phyloP scores from a whole-genome alignment of 2,888 invertebrate genomes.

The Cephus sareptanus region DNA sequence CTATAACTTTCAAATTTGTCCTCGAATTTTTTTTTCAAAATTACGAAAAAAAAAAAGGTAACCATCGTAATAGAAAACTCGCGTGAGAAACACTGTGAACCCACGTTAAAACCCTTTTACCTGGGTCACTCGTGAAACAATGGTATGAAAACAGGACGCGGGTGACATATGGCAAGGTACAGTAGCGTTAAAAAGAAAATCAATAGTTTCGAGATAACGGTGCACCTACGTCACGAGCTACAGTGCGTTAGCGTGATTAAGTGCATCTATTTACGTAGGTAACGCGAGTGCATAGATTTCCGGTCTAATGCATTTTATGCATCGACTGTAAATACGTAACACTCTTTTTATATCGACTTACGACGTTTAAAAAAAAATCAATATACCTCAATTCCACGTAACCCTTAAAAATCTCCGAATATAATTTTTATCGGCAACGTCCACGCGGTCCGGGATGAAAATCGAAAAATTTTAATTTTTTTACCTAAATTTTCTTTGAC shows the following conservation, averaged over 20 bases:
- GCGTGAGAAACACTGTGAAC: neutral
- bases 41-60: no score
- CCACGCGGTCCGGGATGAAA: no score
- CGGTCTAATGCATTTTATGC: neutral
- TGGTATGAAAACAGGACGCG: conserved; percentile 6
- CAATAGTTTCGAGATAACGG: conserved; percentile 33
- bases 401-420: no score
- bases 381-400: no score
- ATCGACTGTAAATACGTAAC: neutral
- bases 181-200: conserved; percentile 21
- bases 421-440: no score
- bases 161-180: conserved; percentile 24
- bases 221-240: conserved; percentile 16
- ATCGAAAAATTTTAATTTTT: no score
- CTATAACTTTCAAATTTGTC: neutral
- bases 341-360: neutral
- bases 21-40: neutral
- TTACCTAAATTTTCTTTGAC: no score
- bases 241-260: conserved; percentile 9
- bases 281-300: neutral
- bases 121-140: conserved; percentile 20
- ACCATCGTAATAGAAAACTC: neutral
- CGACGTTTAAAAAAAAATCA: neutral
- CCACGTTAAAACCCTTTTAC: neutral
- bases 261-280: neutral